Evolutionary conservation across 1,140 invertebrate genomes (phyloP).

Genomic region (Medauroidea extradentata): DNA sequence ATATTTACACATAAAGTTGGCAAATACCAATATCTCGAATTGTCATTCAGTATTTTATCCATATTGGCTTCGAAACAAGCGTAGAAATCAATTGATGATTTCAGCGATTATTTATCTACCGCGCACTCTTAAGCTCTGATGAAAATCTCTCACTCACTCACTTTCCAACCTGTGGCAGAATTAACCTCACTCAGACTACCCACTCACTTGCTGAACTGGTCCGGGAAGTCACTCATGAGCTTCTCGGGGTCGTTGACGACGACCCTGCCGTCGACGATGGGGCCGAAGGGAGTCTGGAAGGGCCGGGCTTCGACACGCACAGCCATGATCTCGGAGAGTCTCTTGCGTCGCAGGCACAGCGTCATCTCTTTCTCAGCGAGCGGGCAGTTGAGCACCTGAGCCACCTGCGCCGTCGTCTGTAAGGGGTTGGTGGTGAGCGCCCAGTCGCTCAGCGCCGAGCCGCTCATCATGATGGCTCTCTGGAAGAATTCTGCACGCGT

Average conservation of each 20-base stretch:
- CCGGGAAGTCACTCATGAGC: conserved; percentile 66
- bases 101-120: too few relatives aligned
- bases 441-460: conserved; percentile 86
- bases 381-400: conserved; percentile 74
- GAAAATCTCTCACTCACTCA: too few relatives aligned
- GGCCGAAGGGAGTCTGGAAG: conserved; percentile 71
- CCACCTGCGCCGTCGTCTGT: conserved; percentile 75
- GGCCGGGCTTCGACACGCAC: conserved; percentile 56
- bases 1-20: too few relatives aligned
- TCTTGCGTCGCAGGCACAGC: conserved; percentile 57
- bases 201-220: conserved; percentile 67
- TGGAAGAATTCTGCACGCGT: conserved; percentile 74
- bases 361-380: conserved; percentile 49
- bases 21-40: too few relatives aligned
- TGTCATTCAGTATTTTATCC: too few relatives aligned
- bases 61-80: too few relatives aligned
- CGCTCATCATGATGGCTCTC: conserved; percentile 89
- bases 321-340: conserved; percentile 65
- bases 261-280: conserved; percentile 76
- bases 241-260: conserved; percentile 71
- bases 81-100: too few relatives aligned
- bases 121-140: too few relatives aligned
- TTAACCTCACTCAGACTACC: too few relatives aligned
- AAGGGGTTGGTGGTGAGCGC: conserved; percentile 77
- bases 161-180: too few relatives aligned